These are phyloP conservation scores for Achroia grisella DNA, from an alignment of 1,140 invertebrate species.

Conservation along the genomic window DNA sequence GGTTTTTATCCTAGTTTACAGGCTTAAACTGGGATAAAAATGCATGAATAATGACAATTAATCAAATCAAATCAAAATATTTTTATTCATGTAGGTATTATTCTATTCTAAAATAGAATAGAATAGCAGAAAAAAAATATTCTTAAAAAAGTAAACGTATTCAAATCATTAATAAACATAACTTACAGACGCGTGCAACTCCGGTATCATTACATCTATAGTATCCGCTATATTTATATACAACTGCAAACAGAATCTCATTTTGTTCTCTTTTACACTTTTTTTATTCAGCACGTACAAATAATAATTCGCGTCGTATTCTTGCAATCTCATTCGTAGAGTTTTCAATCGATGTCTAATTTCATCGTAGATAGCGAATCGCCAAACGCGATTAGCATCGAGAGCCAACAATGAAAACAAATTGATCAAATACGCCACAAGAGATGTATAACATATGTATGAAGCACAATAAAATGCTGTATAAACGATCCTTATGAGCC, in stretches of 20 bases:
- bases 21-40: too few species aligned
- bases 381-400: constrained; percentile 51
- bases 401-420: constrained; percentile 37
- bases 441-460: constrained; percentile 23
- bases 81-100: too few species aligned
- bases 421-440: constrained; percentile 31
- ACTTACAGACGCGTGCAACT: constrained; percentile 50
- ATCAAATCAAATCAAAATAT: too few species aligned
- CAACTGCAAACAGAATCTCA: constrained; percentile 34
- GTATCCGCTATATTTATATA: constrained; percentile 47
- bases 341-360: constrained; percentile 43
- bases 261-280: constrained; percentile 39
- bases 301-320: constrained; percentile 31
- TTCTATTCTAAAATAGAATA: too few species aligned
- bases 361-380: constrained; percentile 40
- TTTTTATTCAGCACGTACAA: constrained; percentile 41
- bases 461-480: constrained; percentile 28
- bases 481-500: constrained; percentile 32
- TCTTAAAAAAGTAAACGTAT: too few species aligned
- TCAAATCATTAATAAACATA: background rate
- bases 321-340: constrained; percentile 36
- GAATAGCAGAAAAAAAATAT: too few species aligned
- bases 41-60: too few species aligned
- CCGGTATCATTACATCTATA: constrained; percentile 39
- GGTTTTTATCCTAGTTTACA: too few species aligned